These are phyloP conservation scores for Dreissena rostriformis DNA, from an alignment of 1,140 invertebrate species.

Conservation along the genomic window DNA sequence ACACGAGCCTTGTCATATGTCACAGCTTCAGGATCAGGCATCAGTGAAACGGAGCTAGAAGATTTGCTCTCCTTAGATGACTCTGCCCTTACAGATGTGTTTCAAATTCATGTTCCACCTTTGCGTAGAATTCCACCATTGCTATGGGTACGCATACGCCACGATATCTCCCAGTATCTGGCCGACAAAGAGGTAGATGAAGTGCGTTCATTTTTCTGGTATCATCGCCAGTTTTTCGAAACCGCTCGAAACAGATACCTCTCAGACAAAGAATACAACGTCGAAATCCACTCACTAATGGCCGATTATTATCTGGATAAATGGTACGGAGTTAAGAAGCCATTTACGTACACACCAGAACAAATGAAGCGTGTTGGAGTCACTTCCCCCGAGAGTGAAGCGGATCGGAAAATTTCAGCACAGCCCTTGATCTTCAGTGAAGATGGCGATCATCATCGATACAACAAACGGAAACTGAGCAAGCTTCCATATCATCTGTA, in stretches of 20 bases:
- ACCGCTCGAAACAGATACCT: constrained; percentile 92
- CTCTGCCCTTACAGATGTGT: constrained; percentile 73
- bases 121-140: constrained; percentile 71
- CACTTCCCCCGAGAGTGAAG: constrained; percentile 91
- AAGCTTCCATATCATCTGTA: constrained; percentile 71
- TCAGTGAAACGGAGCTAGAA: constrained; percentile 75
- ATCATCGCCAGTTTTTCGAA: constrained; percentile 73
- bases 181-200: constrained; percentile 94
- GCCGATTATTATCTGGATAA: constrained; percentile 98
- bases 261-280: constrained; percentile 95
- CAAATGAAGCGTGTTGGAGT: constrained; percentile 82
- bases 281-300: constrained; percentile 97
- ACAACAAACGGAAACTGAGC: constrained; percentile 73
- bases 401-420: constrained; percentile 96
- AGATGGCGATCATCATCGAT: constrained; percentile 39
- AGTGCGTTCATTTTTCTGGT: constrained; percentile 72
- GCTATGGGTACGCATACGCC: constrained; percentile 67
- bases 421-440: constrained; percentile 92
- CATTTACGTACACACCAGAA: constrained; percentile 96
- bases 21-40: constrained; percentile 62
- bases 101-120: constrained; percentile 77
- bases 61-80: constrained; percentile 76
- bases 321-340: constrained; percentile 96
- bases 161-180: constrained; percentile 63
- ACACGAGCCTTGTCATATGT: constrained; percentile 84